Base-by-base conservation (phyloP, 2,113 vertebrate genomes). In the Oreotrochilus melanogaster region DNA sequence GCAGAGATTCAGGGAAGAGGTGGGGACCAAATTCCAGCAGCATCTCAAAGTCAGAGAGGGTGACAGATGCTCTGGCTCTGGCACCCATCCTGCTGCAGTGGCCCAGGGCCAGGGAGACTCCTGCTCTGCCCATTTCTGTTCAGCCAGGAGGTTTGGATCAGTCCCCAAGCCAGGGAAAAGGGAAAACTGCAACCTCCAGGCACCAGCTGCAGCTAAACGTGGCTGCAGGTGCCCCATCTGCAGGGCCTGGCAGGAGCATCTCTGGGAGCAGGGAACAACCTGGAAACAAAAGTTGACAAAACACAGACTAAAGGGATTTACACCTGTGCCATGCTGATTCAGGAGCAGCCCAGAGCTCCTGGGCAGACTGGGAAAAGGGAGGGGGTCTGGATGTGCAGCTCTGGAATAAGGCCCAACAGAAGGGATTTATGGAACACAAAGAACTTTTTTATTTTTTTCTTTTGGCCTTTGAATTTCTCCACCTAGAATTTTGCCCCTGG, bases 61-160 rank as follows among this genome's bases (percentile, higher is more conserved):
- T 56, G 92, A 67, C 82, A 94, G 89, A 93, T 87, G 88, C 24
- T 6, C 76, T 95, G 95, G 94, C 96, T 88, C 50, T 85, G 65
- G 75, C 48, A 39, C 64, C 21, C 35, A 11, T 30, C 42, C 91
- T 78, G 56, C 78, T 84, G 88, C 83, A 62, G 61, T 33, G 51
- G 72, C 88, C 39, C 85, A 30, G 57, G 12, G 87, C 90, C 90
- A 94, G 79, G 57, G 79, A 74, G 22, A 9, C 27, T 79, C 93
- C 89, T 30, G 57, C 75, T 61, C 75, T 72, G 60, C 86, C 72
- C 2, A 0, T 7, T 72, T 78, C 69, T 81, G 69, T 82, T 78
- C 65, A 71, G 19, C 78, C n/a, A 0, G 9, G 67, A 28, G 72
- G 14, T 69, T 78, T 92, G 90, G 91, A 91, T 72, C 33, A 24